Percentiles rank a stretch among this genome's conserved stretches.
Evolutionary conservation across 2,113 vertebrate genomes (phyloP).

Genomic region (Coreoperca whiteheadi): DNA sequence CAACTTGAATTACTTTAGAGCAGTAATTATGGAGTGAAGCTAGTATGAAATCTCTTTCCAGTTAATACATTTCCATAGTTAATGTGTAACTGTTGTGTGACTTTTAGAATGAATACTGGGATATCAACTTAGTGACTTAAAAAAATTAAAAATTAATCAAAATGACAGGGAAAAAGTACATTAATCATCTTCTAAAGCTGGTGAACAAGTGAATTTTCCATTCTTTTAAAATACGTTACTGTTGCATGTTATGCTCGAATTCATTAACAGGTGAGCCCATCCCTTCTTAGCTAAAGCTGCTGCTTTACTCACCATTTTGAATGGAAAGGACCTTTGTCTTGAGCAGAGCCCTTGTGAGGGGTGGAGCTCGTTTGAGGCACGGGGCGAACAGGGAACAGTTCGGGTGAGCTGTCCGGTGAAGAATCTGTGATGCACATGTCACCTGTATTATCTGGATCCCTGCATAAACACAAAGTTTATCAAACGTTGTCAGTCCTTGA

Average conservation of each 20-base stretch:
- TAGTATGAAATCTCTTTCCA: neutral
- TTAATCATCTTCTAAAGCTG: neutral
- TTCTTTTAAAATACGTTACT: neutral
- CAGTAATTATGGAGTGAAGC: neutral
- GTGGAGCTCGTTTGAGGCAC: conserved; percentile 63
- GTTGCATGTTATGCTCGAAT: neutral
- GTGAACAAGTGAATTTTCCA: neutral
- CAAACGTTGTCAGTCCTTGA: neutral
- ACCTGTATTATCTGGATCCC: neutral
- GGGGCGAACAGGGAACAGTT: fast-evolving
- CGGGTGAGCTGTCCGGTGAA: conserved; percentile 33
- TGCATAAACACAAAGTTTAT: conserved; percentile 11
- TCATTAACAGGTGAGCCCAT: neutral
- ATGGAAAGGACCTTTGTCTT: neutral
- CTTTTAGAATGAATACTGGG: neutral
- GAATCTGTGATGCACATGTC: neutral
- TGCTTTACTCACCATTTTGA: conserved; percentile 60
- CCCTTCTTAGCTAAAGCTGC: neutral
- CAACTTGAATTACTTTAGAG: too few relatives aligned
- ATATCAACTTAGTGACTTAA: neutral
- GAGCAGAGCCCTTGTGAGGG: conserved; percentile 36
- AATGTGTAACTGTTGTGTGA: neutral
- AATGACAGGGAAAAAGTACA: neutral
- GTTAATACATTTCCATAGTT: too few relatives aligned
- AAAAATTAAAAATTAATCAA: too few relatives aligned